Evolutionary conservation across 2,888 invertebrate genomes (phyloP), one percentile per base, ranked within the genome.

Genomic region (Plemyria rubiginata): DNA sequence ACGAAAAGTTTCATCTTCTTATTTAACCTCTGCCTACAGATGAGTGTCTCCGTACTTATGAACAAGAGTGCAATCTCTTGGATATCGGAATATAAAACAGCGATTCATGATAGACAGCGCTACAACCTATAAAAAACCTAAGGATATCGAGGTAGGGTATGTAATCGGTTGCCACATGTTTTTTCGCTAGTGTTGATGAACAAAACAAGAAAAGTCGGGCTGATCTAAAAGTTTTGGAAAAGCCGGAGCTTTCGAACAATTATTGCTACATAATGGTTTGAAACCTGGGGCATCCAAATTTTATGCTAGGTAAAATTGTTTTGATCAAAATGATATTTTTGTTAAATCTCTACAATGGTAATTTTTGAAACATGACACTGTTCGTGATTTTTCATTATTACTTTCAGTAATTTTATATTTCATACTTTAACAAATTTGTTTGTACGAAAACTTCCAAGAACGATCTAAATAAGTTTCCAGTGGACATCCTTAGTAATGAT

Each of bases 71-170:
- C 82, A 77, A 90, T 87, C 87, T 84, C 83, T 76, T 81, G 83
- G 87, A 87, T 90, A 86, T 86, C 85, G 78, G 88, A 88, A 87
- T 89, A 89, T 90, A 86, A 89, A 90, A 87, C 76, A 85, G 79
- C 79, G 76, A 82, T 85, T 82, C 75, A 45, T 40, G 63, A 64
- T 65, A 75, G 52, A 45, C 38, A 38, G 53, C 53, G 48, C 9
- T n/a, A 9, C 66, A 65, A 5, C 36, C 55, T 15, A 65, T 79
- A 77, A 67, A 76, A 54, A 63, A 62, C 79, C 72, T 72, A 86
- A 75, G 60, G 15, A 1, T n/a, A 4, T 63, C 61, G 36, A 60
- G 15, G 58, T 75, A 82, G 85, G 70, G 61, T 65, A 68, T 65
- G 73, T 77, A 77, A 77, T 85, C 75, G 79, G 79, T 78, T 70